Evolutionary conservation across 2,888 invertebrate genomes (phyloP), one percentile per base, ranked within the genome.

Genomic region (Aleiodes testaceus): DNA sequence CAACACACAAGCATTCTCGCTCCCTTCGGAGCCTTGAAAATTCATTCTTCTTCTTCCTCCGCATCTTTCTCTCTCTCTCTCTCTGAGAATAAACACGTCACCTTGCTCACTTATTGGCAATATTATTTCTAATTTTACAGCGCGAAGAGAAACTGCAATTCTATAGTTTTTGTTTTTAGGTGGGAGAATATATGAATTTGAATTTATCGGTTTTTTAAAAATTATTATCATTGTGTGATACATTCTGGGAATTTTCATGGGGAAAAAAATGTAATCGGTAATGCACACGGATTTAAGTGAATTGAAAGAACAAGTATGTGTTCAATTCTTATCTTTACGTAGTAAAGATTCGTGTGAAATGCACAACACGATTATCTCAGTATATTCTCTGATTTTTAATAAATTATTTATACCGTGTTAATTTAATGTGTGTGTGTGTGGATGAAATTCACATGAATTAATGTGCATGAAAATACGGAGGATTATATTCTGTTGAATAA

Each of bases 221-320:
- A n/a, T 36, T 9, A 36, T 36, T 36, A 6, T 36, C 1, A 36
- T 36, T 36, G 4, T 36, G 4, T 36, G 36, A 36, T 36, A 36
- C 4, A 36, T 36, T 36, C 36, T 36, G 36, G 2, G 9, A 36
- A 36, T 36, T 9, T 36, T 36, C 36, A 36, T 9, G 9, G 36
- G 36, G 36, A 36, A 36, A 36, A 36, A 36, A 59, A 42, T 59
- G 16, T 59, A 59, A 59, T 59, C 59, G 36, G 18, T 36, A 59
- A 59, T 59, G 7, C 42, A 59, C 36, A 42, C 36, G 26, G 42
- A 59, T 59, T 59, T 7, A 59, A 59, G 59, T 42, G 42, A 59
- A 59, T 59, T 59, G 16, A 59, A 59, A 26, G 36, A 59, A 59
- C 59, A 59, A 36, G 36, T 59, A 18, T 18, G 18, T 59, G 36